These are phyloP conservation scores for Parnassius smintheus DNA, from an alignment of 2,888 invertebrate genomes.

Conservation along the genomic window DNA sequence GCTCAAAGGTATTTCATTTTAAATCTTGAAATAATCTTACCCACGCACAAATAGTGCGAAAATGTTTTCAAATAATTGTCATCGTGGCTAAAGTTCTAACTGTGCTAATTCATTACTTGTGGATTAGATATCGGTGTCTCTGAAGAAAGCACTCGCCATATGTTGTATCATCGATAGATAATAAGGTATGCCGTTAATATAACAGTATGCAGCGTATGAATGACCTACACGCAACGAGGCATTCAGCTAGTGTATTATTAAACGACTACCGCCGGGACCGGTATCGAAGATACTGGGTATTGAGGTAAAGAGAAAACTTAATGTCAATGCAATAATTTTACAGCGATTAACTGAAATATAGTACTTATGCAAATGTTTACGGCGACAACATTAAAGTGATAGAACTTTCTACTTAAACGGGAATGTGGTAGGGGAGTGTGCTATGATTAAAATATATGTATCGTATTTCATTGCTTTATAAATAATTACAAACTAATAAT, in stretches of 20 bases:
- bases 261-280: conserved; percentile 46
- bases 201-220: conserved; percentile 56
- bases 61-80: too few relatives aligned
- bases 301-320: conserved; percentile 58
- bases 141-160: conserved; percentile 30
- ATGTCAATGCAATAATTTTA: conserved; percentile 40
- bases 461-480: too few relatives aligned
- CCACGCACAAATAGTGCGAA: too few relatives aligned
- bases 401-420: conserved; percentile 1
- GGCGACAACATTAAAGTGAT: conserved; percentile 4
- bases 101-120: conserved; percentile 14
- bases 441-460: too few relatives aligned
- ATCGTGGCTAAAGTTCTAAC: not conserved
- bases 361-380: not conserved
- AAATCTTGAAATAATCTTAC: too few relatives aligned
- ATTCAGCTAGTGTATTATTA: conserved; percentile 56
- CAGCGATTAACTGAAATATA: conserved; percentile 44
- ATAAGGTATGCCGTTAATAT: conserved; percentile 65
- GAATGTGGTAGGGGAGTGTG: too few relatives aligned
- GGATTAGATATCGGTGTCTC: conserved; percentile 27
- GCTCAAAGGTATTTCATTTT: too few relatives aligned
- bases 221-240: conserved; percentile 51
- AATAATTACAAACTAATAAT: too few relatives aligned
- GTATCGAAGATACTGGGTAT: conserved; percentile 42
- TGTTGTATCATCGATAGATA: conserved; percentile 60